Conservation (phyloP, 2,888 invertebrate genomes). For the Drosophila hamatofila region DNA sequence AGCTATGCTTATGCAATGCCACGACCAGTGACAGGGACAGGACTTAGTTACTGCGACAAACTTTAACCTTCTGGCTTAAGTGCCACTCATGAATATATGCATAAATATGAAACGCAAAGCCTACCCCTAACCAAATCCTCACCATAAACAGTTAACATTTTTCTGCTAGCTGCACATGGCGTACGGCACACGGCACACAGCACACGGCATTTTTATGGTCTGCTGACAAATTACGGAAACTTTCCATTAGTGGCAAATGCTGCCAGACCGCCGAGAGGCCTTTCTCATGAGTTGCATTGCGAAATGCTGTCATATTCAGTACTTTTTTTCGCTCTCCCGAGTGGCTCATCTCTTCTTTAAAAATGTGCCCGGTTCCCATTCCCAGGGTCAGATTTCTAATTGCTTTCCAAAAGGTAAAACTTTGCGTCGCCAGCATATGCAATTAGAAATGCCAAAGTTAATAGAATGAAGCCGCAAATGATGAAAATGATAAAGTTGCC, state of each 20-base stretch:
- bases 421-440: constrained; percentile 27
- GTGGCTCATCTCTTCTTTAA: constrained; percentile 9
- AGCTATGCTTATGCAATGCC: constrained; percentile 40
- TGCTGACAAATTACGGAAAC: constrained; percentile 75
- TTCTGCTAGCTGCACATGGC: constrained; percentile 60
- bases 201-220: constrained; percentile 67
- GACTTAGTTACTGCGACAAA: constrained; percentile 59
- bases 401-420: constrained; percentile 28
- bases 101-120: constrained; percentile 33
- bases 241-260: constrained; percentile 69
- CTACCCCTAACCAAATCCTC: constrained; percentile 1
- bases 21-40: neutral
- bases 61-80: constrained; percentile 65
- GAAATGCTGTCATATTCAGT: constrained; percentile 23
- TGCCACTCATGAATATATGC: constrained; percentile 50
- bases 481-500: constrained; percentile 47
- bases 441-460: constrained; percentile 47
- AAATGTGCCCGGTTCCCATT: neutral
- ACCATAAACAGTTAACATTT: constrained; percentile 62
- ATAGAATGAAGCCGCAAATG: constrained; percentile 43
- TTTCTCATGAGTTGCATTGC: constrained; percentile 43
- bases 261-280: constrained; percentile 12
- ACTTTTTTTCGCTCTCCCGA: neutral
- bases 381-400: constrained; percentile 61
- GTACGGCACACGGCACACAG: constrained; percentile 15